Conservation (phyloP, 1,140 invertebrate species). For the Radopholus similis region DNA sequence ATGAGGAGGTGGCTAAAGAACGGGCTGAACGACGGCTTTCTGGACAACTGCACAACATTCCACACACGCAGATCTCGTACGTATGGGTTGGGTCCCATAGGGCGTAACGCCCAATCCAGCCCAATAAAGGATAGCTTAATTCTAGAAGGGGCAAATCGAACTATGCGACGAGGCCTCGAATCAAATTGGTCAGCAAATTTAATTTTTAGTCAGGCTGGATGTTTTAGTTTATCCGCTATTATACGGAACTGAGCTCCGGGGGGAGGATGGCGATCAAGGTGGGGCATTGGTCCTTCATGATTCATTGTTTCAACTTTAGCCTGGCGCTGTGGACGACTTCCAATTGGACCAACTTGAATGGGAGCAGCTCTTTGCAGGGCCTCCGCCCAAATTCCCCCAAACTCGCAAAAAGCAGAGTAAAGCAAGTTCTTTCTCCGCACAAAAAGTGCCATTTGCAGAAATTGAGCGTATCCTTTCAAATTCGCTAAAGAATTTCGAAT, state of each 20-base stretch:
- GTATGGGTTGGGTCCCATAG: not conserved
- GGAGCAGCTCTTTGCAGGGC: constrained; percentile 23
- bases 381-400: constrained; percentile 19
- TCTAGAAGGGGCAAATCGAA: constrained; percentile 11
- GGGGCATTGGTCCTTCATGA: not conserved
- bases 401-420: not conserved
- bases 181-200: constrained; percentile 16
- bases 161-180: constrained; percentile 3
- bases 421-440: no score
- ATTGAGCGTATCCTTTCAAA: no score
- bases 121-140: not conserved
- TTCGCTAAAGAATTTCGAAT: no score
- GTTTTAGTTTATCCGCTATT: constrained; percentile 2
- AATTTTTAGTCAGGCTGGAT: not conserved
- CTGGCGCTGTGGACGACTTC: not conserved
- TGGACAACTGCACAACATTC: not conserved
- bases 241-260: constrained; percentile 8
- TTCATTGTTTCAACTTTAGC: not conserved
- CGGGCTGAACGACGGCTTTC: not conserved
- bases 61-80: not conserved
- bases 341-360: constrained; percentile 3
- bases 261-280: not conserved
- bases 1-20: not conserved
- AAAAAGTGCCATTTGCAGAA: no score
- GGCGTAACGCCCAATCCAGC: not conserved